phyloP scores from a whole-genome alignment of 1,140 invertebrate genomes.

The Lineus longissimus region DNA sequence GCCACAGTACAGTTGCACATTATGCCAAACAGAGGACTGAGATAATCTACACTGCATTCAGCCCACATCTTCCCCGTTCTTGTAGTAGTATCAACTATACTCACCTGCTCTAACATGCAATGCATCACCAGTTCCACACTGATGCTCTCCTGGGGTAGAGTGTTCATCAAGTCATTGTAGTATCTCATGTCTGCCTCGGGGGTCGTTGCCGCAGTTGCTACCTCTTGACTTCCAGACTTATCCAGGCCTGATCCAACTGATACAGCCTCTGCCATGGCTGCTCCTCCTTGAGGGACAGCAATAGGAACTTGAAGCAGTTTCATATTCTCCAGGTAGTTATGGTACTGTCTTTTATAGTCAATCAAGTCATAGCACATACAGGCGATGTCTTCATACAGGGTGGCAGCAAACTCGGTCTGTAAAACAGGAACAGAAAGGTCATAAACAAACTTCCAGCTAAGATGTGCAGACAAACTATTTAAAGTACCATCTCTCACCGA shows the following conservation, averaged over 20 bases:
- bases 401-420: conserved; percentile 37
- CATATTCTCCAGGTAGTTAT: conserved; percentile 45
- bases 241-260: too few relatives aligned
- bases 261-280: too few relatives aligned
- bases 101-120: conserved; percentile 53
- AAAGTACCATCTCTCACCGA: background rate
- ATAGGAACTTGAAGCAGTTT: conserved; percentile 40
- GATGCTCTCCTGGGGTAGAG: conserved; percentile 49
- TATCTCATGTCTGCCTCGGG: conserved; percentile 44
- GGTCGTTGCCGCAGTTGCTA: background rate
- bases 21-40: too few relatives aligned
- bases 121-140: conserved; percentile 48
- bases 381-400: conserved; percentile 49
- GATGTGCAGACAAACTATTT: background rate
- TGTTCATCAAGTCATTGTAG: conserved; percentile 52
- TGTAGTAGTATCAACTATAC: too few relatives aligned
- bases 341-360: conserved; percentile 42
- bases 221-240: background rate
- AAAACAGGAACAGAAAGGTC: conserved; percentile 6
- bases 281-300: too few relatives aligned
- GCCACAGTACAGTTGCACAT: too few relatives aligned
- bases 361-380: conserved; percentile 47
- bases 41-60: too few relatives aligned
- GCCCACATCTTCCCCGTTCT: too few relatives aligned
- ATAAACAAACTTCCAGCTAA: background rate